Evolutionary conservation across 2,888 invertebrate genomes (phyloP).

Genomic region (Myopa tessellatipennis): DNA sequence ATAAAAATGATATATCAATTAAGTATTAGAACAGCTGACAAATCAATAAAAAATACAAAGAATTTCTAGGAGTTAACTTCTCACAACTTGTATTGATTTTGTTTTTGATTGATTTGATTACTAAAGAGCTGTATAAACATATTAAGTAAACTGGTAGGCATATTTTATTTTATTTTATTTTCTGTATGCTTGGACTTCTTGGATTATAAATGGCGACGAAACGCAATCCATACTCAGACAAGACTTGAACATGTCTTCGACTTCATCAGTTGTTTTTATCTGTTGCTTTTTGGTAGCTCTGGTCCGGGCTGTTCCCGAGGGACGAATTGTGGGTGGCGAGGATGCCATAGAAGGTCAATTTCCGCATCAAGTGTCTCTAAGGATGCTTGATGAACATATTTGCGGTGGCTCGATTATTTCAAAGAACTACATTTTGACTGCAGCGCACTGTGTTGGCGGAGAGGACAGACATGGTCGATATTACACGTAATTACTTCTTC

Average conservation of each 20-base stretch:
- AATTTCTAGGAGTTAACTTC: too few species aligned
- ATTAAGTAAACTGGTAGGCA: too few species aligned
- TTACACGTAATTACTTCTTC: slow-evolving; percentile 30
- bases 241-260: not conserved
- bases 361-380: slow-evolving; percentile 63
- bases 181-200: not conserved
- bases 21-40: too few species aligned
- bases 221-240: not conserved
- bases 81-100: too few species aligned
- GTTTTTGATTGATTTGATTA: too few species aligned
- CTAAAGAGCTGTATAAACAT: too few species aligned
- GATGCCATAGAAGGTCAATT: slow-evolving; percentile 60
- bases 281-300: slow-evolving; percentile 18
- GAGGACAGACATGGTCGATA: slow-evolving; percentile 43
- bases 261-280: not conserved
- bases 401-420: slow-evolving; percentile 58
- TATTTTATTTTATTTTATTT: too few species aligned
- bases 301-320: slow-evolving; percentile 47
- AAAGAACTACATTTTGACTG: slow-evolving; percentile 51
- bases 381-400: slow-evolving; percentile 48
- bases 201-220: not conserved
- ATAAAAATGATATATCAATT: too few species aligned
- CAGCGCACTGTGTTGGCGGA: slow-evolving; percentile 54
- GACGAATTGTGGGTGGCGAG: slow-evolving; percentile 60
- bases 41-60: too few species aligned